Conservation (phyloP, 1,140 invertebrate genomes). For the Brachionus manjavacas region DNA sequence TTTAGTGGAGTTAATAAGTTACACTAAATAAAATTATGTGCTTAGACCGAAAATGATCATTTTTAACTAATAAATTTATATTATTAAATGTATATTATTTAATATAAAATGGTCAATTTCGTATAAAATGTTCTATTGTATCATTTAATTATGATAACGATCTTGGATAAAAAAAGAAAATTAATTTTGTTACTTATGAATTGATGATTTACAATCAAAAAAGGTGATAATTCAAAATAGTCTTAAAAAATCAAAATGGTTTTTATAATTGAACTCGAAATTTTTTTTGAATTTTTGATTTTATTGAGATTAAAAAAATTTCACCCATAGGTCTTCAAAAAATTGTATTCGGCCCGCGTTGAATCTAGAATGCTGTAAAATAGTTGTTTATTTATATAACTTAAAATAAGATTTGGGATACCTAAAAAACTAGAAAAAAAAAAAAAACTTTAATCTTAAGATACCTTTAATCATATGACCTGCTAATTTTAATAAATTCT, state of each 20-base stretch:
- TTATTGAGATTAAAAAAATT: neutral
- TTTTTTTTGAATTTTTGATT: neutral
- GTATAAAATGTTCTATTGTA: no score
- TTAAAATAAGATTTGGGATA: neutral
- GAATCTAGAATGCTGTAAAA: constrained; percentile 12
- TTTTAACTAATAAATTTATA: no score
- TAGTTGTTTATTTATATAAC: constrained; percentile 13
- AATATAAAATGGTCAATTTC: no score
- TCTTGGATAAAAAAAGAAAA: no score
- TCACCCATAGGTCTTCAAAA: neutral
- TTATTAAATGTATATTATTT: no score
- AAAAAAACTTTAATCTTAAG: neutral
- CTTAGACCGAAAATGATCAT: no score
- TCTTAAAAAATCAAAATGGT: neutral
- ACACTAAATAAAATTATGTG: no score
- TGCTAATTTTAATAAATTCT: constrained; percentile 8
- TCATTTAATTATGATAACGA: no score
- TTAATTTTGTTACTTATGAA: no score
- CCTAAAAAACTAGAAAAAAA: neutral
- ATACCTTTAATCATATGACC: constrained; percentile 9
- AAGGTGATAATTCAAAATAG: neutral
- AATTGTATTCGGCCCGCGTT: neutral
- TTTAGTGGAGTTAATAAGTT: no score
- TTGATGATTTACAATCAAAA: neutral
- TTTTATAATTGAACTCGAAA: neutral